Base-by-base conservation (phyloP, 2,888 invertebrate species). In the Iselma pallidipennis region DNA sequence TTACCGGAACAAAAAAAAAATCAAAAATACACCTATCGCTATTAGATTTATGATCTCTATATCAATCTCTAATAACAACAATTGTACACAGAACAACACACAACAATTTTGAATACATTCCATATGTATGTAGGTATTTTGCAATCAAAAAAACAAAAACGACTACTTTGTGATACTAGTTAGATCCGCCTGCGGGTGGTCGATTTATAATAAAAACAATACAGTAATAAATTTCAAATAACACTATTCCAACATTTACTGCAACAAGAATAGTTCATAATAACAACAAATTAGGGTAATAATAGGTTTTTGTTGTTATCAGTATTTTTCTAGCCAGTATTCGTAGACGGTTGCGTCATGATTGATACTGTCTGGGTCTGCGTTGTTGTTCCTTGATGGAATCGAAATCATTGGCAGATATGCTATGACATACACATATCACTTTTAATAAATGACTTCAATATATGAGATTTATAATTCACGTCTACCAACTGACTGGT, bases 181-280 rank as follows among this genome's bases (percentile, higher is more conserved):
- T 37, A 7, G 2, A 14, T 7, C 10, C 9, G 37, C 37, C 16
- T 16, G 2, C 2, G 16, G 37, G 7, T 37, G 9, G 37, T 19
- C 9, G 9, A 9, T 37, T 16, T 16, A 37, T 16, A 37, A 37
- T 12, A 12, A 45, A 45, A 45, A 45, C 45, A 45, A 45, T 45
- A 45, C 19, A 45, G 45, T 45, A 45, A 45, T 45, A 45, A 45
- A 45, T 45, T 45, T 45, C 45, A n/a, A n/a, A n/a, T n/a, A n/a
- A n/a, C n/a, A n/a, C n/a, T n/a, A n/a, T n/a, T n/a, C n/a, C n/a
- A 21, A 45, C 45, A 45, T 37, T 37, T 45, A 45, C 4, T 45
- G 0, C 2, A 45, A 45, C 19, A 6, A 10, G 21, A 10, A 2
- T 9, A 1, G 9, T 1, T 19, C 9, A 16, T 16, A 21, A 45